A percentile compares a stretch with the other conserved stretches of the same genome.
Conservation (phyloP, 2,797 vertebrate species). For the Microctenopoma steveboyesi region DNA sequence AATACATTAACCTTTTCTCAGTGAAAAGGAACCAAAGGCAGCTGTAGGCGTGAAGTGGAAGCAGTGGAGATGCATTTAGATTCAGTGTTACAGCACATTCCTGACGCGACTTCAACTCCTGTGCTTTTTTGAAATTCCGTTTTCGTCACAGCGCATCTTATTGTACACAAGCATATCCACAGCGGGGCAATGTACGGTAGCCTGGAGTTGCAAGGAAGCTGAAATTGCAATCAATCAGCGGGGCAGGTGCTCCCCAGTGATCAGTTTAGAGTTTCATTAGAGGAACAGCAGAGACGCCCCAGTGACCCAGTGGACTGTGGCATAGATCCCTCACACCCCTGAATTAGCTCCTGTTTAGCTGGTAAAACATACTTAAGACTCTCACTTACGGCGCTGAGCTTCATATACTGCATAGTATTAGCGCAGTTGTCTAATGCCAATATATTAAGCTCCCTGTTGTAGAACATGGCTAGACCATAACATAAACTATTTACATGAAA, state of each 20-base stretch:
- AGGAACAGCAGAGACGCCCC: constrained; percentile 45
- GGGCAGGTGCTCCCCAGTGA: constrained; percentile 42
- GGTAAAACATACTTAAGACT: constrained; percentile 62
- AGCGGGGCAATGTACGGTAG: constrained; percentile 27
- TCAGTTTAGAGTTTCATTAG: constrained; percentile 67
- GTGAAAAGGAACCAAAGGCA: constrained; percentile 23
- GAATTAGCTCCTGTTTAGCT: constrained; percentile 52
- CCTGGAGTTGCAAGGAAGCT: constrained; percentile 45
- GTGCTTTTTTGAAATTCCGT: neutral
- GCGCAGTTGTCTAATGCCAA: constrained; percentile 1
- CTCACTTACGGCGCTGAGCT: neutral
- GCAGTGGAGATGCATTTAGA: constrained; percentile 43
- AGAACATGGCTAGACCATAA: neutral
- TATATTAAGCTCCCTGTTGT: neutral
- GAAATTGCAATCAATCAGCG: constrained; percentile 65
- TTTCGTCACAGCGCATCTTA: constrained; percentile 34
- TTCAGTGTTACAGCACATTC: constrained; percentile 29
- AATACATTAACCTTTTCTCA: constrained; percentile 64
- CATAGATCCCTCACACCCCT: constrained; percentile 32
- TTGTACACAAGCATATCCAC: constrained; percentile 37
- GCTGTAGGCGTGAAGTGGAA: constrained; percentile 39
- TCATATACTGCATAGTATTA: constrained; percentile 2
- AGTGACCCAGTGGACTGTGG: constrained; percentile 38
- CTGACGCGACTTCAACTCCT: constrained; percentile 10
- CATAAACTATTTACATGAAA: no score